These are phyloP conservation scores for Yoshiicerus persimilis DNA, from an alignment of 1,140 invertebrate genomes.

Conservation along the genomic window DNA sequence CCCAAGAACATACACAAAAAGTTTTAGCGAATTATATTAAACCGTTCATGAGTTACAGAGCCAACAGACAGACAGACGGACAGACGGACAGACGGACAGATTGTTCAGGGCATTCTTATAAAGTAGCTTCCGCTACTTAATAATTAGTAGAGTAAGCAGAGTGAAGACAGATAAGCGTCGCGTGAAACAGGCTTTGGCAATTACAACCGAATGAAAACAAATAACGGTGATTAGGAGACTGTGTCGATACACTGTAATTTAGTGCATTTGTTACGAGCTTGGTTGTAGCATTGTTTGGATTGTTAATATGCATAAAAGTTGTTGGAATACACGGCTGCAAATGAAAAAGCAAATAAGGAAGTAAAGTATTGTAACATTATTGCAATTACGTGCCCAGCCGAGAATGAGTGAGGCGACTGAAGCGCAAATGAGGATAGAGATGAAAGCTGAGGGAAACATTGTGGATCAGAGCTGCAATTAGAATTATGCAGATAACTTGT, in stretches of 20 bases:
- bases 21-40: too few species aligned
- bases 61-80: too few species aligned
- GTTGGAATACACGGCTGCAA: background rate
- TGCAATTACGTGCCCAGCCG: background rate
- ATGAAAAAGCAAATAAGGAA: background rate
- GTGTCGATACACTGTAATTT: background rate
- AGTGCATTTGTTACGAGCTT: background rate
- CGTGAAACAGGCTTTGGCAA: background rate
- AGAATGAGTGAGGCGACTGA: background rate
- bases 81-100: too few species aligned
- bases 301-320: background rate
- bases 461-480: background rate
- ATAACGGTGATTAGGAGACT: background rate
- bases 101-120: too few species aligned
- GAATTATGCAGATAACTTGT: background rate
- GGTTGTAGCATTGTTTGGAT: background rate
- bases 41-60: too few species aligned
- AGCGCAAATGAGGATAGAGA: background rate
- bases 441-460: background rate
- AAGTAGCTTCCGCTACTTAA: too few species aligned
- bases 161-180: background rate
- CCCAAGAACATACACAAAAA: too few species aligned
- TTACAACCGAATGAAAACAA: background rate
- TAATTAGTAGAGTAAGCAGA: background rate
- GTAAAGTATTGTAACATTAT: background rate